Evolutionary conservation across 2,888 invertebrate genomes (phyloP).

Genomic region (Drosophila monieri): DNA sequence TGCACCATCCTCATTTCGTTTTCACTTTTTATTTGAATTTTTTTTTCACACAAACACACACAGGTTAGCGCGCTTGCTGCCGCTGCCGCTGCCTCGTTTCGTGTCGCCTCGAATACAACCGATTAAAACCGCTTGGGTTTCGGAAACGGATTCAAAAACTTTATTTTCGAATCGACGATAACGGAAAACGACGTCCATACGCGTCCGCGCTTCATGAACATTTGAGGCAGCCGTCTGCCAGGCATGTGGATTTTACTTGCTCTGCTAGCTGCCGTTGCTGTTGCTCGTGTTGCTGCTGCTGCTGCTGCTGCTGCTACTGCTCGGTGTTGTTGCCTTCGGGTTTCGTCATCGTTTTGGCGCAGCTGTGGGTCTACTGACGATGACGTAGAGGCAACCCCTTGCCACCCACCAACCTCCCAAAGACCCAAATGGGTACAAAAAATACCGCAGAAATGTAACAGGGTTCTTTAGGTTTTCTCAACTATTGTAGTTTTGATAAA

Average conservation of each 20-base stretch:
- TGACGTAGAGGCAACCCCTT: constrained; percentile 58
- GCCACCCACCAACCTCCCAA: neutral
- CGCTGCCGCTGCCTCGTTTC: neutral
- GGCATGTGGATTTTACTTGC: constrained; percentile 75
- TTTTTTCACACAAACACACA: constrained; percentile 55
- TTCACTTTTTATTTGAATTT: constrained; percentile 71
- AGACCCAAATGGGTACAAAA: neutral
- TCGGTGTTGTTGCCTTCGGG: constrained; percentile 34
- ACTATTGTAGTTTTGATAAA: neutral
- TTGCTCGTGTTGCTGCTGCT: constrained; percentile 28
- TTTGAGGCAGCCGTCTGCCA: constrained; percentile 65
- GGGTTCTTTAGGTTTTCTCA: neutral
- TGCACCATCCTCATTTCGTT: constrained; percentile 72
- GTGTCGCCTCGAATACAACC: constrained; percentile 53
- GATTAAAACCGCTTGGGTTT: constrained; percentile 26
- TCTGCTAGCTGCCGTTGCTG: constrained; percentile 50
- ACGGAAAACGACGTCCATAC: constrained; percentile 68
- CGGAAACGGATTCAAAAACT: constrained; percentile 15
- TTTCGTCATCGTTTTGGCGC: constrained; percentile 48
- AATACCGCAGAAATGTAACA: neutral
- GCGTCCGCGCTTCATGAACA: constrained; percentile 79
- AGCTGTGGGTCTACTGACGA: constrained; percentile 50
- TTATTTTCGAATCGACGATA: constrained; percentile 20
- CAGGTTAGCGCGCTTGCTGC: neutral
- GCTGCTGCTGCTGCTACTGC: constrained; percentile 35